Percentiles rank a stretch among this genome's conserved stretches.
phyloP scores from a whole-genome alignment of 1,140 invertebrate genomes.

The Oscheius sp. region DNA sequence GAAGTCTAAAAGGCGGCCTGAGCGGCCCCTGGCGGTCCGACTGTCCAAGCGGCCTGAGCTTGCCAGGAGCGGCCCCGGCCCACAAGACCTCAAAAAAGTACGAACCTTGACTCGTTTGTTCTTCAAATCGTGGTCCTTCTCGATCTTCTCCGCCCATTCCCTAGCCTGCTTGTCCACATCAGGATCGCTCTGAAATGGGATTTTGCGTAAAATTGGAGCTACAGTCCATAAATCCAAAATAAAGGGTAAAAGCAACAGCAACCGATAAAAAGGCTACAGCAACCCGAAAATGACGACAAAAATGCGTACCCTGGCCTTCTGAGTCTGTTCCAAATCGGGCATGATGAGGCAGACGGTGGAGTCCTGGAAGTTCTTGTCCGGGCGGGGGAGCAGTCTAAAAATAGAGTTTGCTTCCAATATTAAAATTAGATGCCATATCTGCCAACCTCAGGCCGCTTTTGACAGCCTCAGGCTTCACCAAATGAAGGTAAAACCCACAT shows the following conservation, averaged over 20 bases:
- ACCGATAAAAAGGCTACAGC: no score
- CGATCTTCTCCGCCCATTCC: constrained; percentile 34
- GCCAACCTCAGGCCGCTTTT: background rate
- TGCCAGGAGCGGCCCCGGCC: background rate
- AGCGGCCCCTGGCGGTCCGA: no score
- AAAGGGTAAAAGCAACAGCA: no score
- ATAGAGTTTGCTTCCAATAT: no score
- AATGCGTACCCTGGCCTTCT: constrained; percentile 19
- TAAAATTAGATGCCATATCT: no score
- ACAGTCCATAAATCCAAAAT: no score
- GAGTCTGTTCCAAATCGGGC: constrained; percentile 37
- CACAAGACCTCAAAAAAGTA: background rate
- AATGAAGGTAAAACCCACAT: constrained; percentile 26
- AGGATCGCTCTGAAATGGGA: constrained; percentile 23
- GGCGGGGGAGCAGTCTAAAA: constrained; percentile 35
- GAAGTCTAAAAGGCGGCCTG: no score
- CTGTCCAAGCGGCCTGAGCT: no score
- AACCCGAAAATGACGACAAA: no score
- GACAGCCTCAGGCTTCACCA: background rate
- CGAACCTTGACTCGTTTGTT: constrained; percentile 18
- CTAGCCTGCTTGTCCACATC: constrained; percentile 41
- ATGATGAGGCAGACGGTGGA: constrained; percentile 39
- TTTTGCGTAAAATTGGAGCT: no score
- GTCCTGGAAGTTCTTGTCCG: constrained; percentile 16
- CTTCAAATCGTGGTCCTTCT: constrained; percentile 34